Evolutionary conservation across 2,888 invertebrate genomes (phyloP).

Genomic region (Tolmerus cingulatus): DNA sequence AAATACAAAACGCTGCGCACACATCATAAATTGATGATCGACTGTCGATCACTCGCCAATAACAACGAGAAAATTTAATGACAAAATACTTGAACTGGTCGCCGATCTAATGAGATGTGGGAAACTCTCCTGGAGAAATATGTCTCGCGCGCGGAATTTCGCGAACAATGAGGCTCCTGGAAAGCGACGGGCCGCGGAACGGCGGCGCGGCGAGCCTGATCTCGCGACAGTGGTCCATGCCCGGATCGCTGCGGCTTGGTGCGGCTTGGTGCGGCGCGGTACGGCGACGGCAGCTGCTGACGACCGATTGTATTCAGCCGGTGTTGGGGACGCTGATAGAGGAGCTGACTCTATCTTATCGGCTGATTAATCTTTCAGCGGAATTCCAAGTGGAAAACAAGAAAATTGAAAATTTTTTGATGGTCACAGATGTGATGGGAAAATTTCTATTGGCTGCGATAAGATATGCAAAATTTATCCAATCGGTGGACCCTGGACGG

Average conservation of each 20-base stretch:
- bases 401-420: slow-evolving; percentile 23
- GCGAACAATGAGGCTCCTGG: slow-evolving; percentile 25
- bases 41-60: slow-evolving; percentile 39
- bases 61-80: slow-evolving; percentile 42
- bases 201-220: background rate
- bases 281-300: background rate
- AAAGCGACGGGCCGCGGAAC: background rate
- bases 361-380: slow-evolving; percentile 17
- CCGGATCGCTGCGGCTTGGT: background rate
- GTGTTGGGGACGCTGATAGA: background rate
- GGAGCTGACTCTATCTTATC: slow-evolving; percentile 21
- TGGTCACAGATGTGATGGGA: slow-evolving; percentile 15
- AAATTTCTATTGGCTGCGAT: background rate
- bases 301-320: slow-evolving; percentile 26
- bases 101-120: slow-evolving; percentile 43
- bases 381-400: slow-evolving; percentile 13
- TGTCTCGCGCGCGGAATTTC: slow-evolving; percentile 29
- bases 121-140: slow-evolving; percentile 36
- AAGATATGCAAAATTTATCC: background rate
- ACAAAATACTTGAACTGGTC: slow-evolving; percentile 39
- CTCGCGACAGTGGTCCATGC: background rate
- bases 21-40: slow-evolving; percentile 42
- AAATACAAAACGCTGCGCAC: slow-evolving; percentile 44
- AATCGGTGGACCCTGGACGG: background rate
- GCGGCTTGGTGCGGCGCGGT: too few species aligned